Evolutionary conservation across 2,888 invertebrate genomes (phyloP), one percentile per base, ranked within the genome.

Genomic region (Apoda limacodes): DNA sequence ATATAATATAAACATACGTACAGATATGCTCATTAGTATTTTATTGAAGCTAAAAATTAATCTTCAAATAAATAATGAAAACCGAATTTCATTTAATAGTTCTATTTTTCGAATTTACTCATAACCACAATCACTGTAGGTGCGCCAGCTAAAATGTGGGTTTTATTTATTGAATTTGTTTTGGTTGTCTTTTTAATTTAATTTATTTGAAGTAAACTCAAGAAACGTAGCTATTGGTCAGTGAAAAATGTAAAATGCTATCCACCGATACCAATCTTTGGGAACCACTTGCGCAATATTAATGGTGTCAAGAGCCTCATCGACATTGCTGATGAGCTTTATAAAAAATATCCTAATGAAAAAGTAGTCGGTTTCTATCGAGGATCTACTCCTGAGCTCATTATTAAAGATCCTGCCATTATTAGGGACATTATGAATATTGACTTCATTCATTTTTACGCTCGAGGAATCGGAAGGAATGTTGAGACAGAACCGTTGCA

Each of bases 381-480:
- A 50, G 63, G 63, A 1, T 56, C 55, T 1, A 14, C 17, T 2
- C 71, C 75, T 1, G 69, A 69, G 46, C 43, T 78, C 13, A 50
- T 78, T 1, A 56, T 78, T 19, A 60, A 75, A 40, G 76, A 78
- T 37, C 72, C 66, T 7, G 67, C 65, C 37, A 52, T 78, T 14
- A 54, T 60, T 1, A 78, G 74, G 48, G 48, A 67, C 30, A 53
- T 78, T 31, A 52, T 78, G 3, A 43, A 58, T 7, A 63, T 62
- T 1, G 75, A 78, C 42, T 76, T 74, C 19, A 50, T 61, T 30
- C 50, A 46, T 39, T 76, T 76, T 38, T 46, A 68, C 37, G 55
- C 62, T 4, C 60, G 76, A 55, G 74, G 72, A 3, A 38, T 75
- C 7, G 52, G 56, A 39, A 50, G 64, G 1, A 67, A 62, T 39